These are phyloP conservation scores for Synchiropus splendidus DNA, from an alignment of 2,113 vertebrate genomes.

Conservation along the genomic window DNA sequence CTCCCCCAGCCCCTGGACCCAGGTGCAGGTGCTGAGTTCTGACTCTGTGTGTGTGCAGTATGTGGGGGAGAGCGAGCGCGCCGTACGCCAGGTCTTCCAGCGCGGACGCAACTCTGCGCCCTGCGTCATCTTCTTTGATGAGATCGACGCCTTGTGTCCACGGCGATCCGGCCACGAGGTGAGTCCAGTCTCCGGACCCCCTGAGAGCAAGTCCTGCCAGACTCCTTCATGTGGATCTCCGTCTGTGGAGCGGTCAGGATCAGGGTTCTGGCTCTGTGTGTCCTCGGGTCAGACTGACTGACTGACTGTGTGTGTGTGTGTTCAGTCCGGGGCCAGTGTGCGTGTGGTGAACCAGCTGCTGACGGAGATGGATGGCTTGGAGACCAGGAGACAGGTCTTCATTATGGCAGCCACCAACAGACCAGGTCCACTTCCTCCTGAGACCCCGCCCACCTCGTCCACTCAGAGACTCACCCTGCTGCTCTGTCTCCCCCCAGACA, in stretches of 20 bases:
- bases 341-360: slow-evolving; percentile 95
- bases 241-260: background rate
- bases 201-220: too few species aligned
- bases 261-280: background rate
- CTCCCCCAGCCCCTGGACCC: background rate
- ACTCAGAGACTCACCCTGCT: background rate
- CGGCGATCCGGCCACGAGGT: slow-evolving; percentile 90
- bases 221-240: background rate
- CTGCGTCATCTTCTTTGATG: slow-evolving; percentile 98
- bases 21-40: background rate
- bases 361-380: slow-evolving; percentile 95
- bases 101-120: slow-evolving; percentile 86
- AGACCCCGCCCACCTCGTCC: background rate
- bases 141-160: slow-evolving; percentile 92
- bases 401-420: slow-evolving; percentile 97
- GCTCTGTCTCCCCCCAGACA: slow-evolving; percentile 63
- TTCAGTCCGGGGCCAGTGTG: slow-evolving; percentile 81
- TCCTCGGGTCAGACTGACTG: too few species aligned
- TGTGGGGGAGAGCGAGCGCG: slow-evolving; percentile 92
- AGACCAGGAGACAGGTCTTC: slow-evolving; percentile 84
- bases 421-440: slow-evolving; percentile 68
- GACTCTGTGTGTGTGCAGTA: slow-evolving; percentile 65
- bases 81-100: slow-evolving; percentile 91
- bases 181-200: slow-evolving; percentile 26
- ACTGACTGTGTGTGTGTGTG: slow-evolving; percentile 8